A percentile compares a stretch with the other conserved stretches of the same genome.
Conservation (phyloP, 2,888 invertebrate species). For the Falcaria lacertinaria region DNA sequence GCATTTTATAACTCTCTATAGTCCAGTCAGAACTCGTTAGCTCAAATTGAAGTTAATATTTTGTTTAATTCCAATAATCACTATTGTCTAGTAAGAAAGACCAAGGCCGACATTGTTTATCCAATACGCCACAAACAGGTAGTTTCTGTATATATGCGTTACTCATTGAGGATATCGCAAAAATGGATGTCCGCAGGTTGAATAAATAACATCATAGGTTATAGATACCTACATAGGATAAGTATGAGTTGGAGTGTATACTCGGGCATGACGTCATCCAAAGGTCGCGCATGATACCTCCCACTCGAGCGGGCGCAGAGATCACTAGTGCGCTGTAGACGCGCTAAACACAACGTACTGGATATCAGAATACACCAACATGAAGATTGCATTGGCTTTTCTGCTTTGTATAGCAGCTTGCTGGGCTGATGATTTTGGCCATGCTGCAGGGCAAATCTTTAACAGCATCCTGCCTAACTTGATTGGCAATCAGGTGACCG, state of each 20-base stretch:
- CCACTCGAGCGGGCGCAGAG: slow-evolving; percentile 43
- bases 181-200: slow-evolving; percentile 54
- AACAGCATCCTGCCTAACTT: slow-evolving; percentile 65
- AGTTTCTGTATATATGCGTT: slow-evolving; percentile 12
- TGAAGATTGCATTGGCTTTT: slow-evolving; percentile 54
- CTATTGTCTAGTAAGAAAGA: background rate
- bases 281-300: slow-evolving; percentile 68
- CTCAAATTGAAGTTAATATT: background rate
- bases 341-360: slow-evolving; percentile 56
- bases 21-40: background rate
- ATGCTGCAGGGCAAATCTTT: slow-evolving; percentile 70
- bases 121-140: slow-evolving; percentile 12
- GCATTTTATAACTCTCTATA: background rate
- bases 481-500: slow-evolving; percentile 57
- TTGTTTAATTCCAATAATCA: background rate
- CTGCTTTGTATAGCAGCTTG: slow-evolving; percentile 44
- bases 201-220: slow-evolving; percentile 62
- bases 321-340: slow-evolving; percentile 70
- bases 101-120: slow-evolving; percentile 53
- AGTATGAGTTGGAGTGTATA: slow-evolving; percentile 11
- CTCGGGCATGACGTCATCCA: slow-evolving; percentile 64
- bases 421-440: slow-evolving; percentile 59
- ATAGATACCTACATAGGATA: slow-evolving; percentile 24
- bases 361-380: slow-evolving; percentile 38
- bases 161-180: slow-evolving; percentile 44